phyloP scores from a whole-genome alignment of 2,113 vertebrate genomes.

The Chloropsis cyanopogon region DNA sequence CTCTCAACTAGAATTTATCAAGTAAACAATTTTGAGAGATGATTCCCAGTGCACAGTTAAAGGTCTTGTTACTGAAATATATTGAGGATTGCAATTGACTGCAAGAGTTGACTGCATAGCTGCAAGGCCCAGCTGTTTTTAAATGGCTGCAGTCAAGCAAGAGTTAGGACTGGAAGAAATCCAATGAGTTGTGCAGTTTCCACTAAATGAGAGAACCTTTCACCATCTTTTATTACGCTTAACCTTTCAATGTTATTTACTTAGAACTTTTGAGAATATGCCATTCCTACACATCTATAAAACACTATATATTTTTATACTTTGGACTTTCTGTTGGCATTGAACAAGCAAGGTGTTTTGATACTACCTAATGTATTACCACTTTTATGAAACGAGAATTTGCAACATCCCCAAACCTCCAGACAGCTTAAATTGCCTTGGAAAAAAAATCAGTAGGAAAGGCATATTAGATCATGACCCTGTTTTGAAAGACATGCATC shows the following conservation, averaged over 20 bases:
- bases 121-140: neutral
- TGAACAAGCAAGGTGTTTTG: neutral
- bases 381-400: neutral
- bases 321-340: neutral
- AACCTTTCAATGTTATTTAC: neutral
- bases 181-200: neutral
- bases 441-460: neutral
- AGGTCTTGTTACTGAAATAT: neutral
- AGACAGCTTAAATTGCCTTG: neutral
- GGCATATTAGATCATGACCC: neutral
- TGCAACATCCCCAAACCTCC: neutral
- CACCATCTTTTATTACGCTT: neutral
- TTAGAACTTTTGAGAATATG: neutral
- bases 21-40: neutral
- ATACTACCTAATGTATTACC: neutral
- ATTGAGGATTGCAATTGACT: neutral
- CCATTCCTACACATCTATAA: neutral
- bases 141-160: neutral
- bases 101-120: neutral
- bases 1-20: neutral
- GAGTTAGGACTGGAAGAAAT: neutral
- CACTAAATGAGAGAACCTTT: neutral
- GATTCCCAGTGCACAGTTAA: neutral
- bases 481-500: neutral
- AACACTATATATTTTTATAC: neutral